Percentiles rank a stretch among this genome's conserved stretches.
These are phyloP conservation scores for Microtus oregoni DNA, from an alignment of 2,113 vertebrate species.

Conservation along the genomic window DNA sequence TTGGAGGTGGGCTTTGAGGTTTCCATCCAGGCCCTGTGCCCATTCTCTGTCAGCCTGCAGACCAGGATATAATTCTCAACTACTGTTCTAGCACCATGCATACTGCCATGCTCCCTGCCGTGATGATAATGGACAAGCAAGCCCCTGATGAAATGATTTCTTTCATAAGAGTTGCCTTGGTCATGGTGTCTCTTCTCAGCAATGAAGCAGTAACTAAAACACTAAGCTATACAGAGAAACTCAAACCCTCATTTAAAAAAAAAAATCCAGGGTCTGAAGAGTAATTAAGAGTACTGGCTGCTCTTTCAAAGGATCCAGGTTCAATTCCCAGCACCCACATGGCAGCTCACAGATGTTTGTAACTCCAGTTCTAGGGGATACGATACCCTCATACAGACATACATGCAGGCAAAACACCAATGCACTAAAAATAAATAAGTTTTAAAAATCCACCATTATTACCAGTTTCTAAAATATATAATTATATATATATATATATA, in stretches of 20 bases:
- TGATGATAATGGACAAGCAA: not conserved
- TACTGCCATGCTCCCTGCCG: not conserved
- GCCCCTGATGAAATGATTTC: not conserved
- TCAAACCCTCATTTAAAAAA: not conserved
- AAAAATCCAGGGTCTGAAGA: not conserved
- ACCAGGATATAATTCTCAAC: not conserved
- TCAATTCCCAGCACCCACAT: not conserved
- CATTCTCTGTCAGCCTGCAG: not conserved
- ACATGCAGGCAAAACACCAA: not conserved
- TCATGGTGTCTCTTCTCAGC: not conserved
- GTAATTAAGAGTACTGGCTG: not conserved
- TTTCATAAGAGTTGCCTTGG: not conserved
- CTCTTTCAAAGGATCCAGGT: not conserved
- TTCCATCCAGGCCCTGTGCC: too few relatives aligned
- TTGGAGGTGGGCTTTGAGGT: not conserved
- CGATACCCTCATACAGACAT: not conserved
- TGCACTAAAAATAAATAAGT: not conserved
- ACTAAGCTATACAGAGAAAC: not conserved
- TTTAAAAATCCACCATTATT: not conserved
- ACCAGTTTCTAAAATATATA: constrained; percentile 5
- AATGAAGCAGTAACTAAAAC: not conserved
- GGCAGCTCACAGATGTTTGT: not conserved
- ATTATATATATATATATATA: not conserved
- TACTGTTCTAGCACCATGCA: not conserved
- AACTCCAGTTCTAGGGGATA: not conserved